phyloP scores from a whole-genome alignment of 2,888 invertebrate species.

The Netelia inedita region DNA sequence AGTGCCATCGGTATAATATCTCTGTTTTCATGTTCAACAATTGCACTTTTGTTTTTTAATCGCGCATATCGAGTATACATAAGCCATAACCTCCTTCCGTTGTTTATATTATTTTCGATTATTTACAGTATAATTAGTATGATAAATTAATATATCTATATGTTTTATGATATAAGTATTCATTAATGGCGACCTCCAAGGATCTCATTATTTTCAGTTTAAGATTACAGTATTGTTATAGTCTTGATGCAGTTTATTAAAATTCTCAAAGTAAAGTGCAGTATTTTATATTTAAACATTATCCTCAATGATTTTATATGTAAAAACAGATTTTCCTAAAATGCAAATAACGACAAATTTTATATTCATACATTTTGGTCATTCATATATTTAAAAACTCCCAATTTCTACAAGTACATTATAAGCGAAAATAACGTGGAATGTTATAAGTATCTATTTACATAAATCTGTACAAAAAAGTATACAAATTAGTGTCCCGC shows the following conservation, averaged over 20 bases:
- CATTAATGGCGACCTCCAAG: neutral
- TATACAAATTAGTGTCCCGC: too few species aligned
- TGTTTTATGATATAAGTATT: neutral
- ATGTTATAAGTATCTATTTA: too few species aligned
- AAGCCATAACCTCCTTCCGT: too few species aligned
- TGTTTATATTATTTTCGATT: neutral
- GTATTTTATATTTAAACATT: neutral
- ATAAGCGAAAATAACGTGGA: too few species aligned
- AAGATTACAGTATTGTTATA: conserved; percentile 3
- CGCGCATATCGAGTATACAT: too few species aligned
- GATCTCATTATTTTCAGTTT: neutral
- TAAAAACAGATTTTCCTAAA: too few species aligned
- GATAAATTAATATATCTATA: conserved; percentile 2
- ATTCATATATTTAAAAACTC: too few species aligned
- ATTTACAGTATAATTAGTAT: neutral
- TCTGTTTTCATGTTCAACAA: neutral
- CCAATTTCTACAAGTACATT: too few species aligned
- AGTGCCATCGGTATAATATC: neutral
- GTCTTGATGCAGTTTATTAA: neutral
- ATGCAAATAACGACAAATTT: too few species aligned
- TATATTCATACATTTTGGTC: too few species aligned
- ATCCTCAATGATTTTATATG: neutral
- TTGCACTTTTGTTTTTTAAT: too few species aligned
- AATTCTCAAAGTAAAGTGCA: neutral
- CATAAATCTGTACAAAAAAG: too few species aligned